phyloP scores from a whole-genome alignment of 2,797 vertebrate genomes.

The Muscicapa striata region DNA sequence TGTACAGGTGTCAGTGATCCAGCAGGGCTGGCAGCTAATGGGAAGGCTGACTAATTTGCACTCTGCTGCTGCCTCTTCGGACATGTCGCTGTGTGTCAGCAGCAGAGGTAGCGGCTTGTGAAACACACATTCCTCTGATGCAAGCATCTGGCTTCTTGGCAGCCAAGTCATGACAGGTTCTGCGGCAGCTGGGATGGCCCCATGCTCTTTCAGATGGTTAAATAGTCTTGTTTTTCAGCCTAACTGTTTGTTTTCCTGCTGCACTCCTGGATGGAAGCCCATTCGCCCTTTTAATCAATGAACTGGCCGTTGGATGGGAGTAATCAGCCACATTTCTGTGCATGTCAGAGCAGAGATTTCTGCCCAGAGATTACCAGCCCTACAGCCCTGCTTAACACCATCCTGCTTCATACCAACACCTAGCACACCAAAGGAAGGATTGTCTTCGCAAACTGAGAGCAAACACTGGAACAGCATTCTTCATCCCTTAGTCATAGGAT shows the following conservation, averaged over 20 bases:
- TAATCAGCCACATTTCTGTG: constrained; percentile 32
- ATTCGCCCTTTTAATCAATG: constrained; percentile 57
- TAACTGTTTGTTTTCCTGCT: constrained; percentile 49
- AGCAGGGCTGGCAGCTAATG: not conserved
- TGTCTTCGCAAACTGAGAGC: not conserved
- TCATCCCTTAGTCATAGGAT: not conserved
- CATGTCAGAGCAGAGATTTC: constrained; percentile 25
- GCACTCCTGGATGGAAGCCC: constrained; percentile 57
- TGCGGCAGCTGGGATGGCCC: constrained; percentile 68
- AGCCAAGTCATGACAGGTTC: constrained; percentile 71
- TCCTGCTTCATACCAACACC: not conserved
- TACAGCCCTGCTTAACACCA: not conserved
- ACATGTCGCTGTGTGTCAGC: constrained; percentile 13
- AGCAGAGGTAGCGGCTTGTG: constrained; percentile 56
- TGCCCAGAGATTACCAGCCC: not conserved
- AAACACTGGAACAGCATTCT: not conserved
- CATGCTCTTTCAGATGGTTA: constrained; percentile 67
- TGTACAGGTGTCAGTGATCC: constrained; percentile 2
- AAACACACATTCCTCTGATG: constrained; percentile 64
- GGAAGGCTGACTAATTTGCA: not conserved
- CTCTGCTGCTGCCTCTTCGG: not conserved
- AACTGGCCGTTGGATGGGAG: constrained; percentile 24
- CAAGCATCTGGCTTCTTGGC: constrained; percentile 70
- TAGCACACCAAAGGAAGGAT: not conserved
- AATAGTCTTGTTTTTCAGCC: constrained; percentile 60